A percentile compares a stretch with the other conserved stretches of the same genome.
phyloP scores from a whole-genome alignment of 2,113 vertebrate species.

The Chlamydotis undulata region DNA sequence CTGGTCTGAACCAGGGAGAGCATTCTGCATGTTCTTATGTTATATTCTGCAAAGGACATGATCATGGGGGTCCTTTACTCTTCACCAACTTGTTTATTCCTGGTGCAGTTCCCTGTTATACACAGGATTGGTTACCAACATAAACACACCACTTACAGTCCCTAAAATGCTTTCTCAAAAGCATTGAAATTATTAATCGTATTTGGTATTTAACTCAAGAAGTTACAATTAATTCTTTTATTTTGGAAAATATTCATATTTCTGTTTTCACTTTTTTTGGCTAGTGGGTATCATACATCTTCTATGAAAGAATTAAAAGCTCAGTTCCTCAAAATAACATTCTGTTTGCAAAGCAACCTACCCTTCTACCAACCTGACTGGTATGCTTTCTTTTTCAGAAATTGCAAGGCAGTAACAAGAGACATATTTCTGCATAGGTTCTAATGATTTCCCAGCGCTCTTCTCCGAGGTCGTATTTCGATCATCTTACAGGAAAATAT shows the following conservation, averaged over 20 bases:
- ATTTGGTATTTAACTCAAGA: neutral
- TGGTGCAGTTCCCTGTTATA: neutral
- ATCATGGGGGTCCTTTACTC: neutral
- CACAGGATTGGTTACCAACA: neutral
- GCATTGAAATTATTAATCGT: neutral
- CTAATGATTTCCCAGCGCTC: neutral
- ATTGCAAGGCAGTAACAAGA: neutral
- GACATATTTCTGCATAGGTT: neutral
- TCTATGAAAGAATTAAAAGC: neutral
- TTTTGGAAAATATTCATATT: neutral
- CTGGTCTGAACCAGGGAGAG: neutral
- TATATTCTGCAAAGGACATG: rapidly evolving
- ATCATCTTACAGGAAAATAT: neutral
- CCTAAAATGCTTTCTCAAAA: neutral
- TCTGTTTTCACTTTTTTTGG: neutral
- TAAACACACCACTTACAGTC: neutral
- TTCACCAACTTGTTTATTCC: neutral
- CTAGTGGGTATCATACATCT: neutral
- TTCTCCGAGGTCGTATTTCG: neutral
- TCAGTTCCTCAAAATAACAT: neutral
- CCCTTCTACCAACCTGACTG: neutral
- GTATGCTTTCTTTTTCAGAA: neutral
- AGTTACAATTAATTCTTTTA: neutral
- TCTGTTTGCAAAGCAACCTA: neutral
- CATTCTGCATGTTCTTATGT: rapidly evolving